These are phyloP conservation scores for Onychomys leucogaster DNA, from an alignment of 2,797 vertebrate genomes.

Conservation along the genomic window DNA sequence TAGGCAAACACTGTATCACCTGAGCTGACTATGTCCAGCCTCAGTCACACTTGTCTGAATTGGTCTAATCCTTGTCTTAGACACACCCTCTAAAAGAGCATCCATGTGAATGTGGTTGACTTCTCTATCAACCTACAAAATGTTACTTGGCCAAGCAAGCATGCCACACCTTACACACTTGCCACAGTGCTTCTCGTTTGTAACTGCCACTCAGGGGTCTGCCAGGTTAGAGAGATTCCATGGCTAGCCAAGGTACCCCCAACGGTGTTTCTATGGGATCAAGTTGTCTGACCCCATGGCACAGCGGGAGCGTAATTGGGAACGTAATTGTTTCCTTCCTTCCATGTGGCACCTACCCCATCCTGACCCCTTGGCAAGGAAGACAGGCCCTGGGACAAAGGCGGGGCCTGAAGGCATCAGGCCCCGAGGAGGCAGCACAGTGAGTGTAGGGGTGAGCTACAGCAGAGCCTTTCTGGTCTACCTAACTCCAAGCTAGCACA, in stretches of 20 bases:
- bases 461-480: background rate
- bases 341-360: background rate
- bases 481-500: background rate
- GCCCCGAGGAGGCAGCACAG: no score
- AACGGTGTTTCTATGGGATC: slow-evolving; percentile 18
- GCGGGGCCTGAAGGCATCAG: background rate
- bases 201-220: background rate
- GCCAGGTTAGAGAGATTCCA: background rate
- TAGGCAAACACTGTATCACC: background rate
- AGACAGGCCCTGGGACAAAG: background rate
- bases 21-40: background rate
- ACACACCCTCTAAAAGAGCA: background rate
- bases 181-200: background rate
- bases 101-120: background rate
- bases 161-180: background rate
- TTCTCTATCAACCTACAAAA: slow-evolving; percentile 16
- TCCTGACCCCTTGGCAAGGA: background rate
- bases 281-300: background rate
- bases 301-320: background rate
- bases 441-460: background rate
- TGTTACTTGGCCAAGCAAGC: background rate
- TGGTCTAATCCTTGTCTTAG: background rate
- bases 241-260: background rate
- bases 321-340: background rate
- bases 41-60: background rate